Evolutionary conservation across 2,113 vertebrate genomes (phyloP).

Genomic region (Romanogobio albipinnatus): DNA sequence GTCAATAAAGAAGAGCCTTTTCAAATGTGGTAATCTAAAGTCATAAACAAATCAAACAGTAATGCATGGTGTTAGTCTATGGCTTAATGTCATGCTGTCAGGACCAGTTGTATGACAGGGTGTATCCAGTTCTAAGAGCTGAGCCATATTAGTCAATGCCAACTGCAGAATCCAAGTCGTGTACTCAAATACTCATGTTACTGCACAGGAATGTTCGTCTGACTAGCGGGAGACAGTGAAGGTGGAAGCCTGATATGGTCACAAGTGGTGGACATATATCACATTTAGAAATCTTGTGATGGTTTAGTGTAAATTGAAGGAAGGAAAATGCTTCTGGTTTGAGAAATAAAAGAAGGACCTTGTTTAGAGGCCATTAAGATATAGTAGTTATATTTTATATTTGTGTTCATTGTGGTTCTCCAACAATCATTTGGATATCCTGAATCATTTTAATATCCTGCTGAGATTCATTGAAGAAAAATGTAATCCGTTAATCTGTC

Average conservation of each 20-base stretch:
- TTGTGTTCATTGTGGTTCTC: background rate
- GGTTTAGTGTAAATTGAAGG: background rate
- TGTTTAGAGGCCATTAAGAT: background rate
- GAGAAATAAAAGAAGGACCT: background rate
- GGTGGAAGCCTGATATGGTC: background rate
- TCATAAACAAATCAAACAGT: constrained; percentile 55
- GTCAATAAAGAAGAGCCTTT: constrained; percentile 25
- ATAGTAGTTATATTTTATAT: background rate
- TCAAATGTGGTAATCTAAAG: constrained; percentile 50
- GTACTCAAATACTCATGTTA: constrained; percentile 35
- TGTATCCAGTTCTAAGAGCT: constrained; percentile 23
- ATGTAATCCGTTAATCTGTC: background rate
- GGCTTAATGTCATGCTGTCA: constrained; percentile 50
- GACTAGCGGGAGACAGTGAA: constrained; percentile 27
- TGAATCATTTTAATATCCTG: background rate
- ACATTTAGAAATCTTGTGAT: background rate
- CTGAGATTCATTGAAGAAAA: background rate
- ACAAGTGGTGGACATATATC: background rate
- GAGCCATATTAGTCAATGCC: constrained; percentile 32
- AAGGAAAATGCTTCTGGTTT: background rate
- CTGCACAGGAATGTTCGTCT: constrained; percentile 28
- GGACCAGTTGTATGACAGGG: constrained; percentile 28
- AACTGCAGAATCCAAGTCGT: background rate
- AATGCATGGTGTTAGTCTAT: constrained; percentile 36
- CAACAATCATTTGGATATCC: background rate